phyloP scores from a whole-genome alignment of 2,113 vertebrate species.

The Ameiurus melas region DNA sequence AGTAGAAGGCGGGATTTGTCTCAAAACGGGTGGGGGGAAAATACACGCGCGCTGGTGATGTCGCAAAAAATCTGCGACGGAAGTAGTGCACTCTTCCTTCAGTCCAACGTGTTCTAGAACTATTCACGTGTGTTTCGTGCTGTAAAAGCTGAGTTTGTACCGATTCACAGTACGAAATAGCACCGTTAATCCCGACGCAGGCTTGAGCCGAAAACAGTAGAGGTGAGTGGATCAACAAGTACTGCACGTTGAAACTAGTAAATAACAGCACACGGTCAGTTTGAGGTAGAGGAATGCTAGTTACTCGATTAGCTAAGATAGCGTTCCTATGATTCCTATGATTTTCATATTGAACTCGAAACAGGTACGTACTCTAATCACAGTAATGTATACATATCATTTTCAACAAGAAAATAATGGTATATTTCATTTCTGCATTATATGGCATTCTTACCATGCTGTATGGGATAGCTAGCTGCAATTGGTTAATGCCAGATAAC shows the following conservation, averaged over 20 bases:
- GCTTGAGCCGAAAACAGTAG: background rate
- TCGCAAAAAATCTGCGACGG: conserved; percentile 42
- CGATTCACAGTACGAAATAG: background rate
- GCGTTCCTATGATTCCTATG: background rate
- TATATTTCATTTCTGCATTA: background rate
- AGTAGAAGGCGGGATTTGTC: background rate
- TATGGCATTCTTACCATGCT: background rate
- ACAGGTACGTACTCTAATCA: background rate
- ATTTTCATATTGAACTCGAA: background rate
- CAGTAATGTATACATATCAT: background rate
- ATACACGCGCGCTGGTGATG: background rate
- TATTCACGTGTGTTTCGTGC: conserved; percentile 40
- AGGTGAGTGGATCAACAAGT: background rate
- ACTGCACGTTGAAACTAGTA: background rate
- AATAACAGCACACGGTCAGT: background rate
- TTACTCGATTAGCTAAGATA: background rate
- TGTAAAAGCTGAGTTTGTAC: background rate
- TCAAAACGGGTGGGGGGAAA: background rate
- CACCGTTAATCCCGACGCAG: background rate
- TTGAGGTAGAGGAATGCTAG: background rate
- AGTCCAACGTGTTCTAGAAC: conserved; percentile 44
- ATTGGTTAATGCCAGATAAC: background rate
- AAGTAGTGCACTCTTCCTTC: conserved; percentile 43
- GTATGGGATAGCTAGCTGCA: background rate
- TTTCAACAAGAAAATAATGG: background rate